Conservation (phyloP, 2,113 vertebrate species). For the Silurus asotus region DNA sequence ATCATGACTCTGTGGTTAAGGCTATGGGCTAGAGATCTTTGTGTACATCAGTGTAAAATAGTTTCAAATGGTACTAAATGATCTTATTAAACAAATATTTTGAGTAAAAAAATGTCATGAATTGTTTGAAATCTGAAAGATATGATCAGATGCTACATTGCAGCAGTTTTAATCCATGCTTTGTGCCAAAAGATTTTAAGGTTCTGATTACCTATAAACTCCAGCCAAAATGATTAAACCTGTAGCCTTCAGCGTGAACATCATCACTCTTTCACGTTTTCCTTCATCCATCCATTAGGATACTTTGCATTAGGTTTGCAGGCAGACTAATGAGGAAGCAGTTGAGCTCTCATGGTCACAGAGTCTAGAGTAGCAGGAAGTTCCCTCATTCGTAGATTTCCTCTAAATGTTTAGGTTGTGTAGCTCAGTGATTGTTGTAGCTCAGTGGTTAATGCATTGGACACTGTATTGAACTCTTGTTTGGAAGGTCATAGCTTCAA, state of each 20-base stretch:
- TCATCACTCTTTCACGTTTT: neutral
- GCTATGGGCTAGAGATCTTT: neutral
- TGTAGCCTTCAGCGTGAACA: neutral
- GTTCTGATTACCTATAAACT: neutral
- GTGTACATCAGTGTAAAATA: neutral
- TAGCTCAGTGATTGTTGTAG: too few relatives aligned
- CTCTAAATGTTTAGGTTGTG: neutral
- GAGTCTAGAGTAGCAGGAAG: neutral
- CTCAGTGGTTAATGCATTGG: neutral
- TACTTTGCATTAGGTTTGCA: neutral
- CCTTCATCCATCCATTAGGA: neutral
- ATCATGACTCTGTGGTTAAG: neutral
- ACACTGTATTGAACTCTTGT: too few relatives aligned
- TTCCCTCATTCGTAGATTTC: neutral
- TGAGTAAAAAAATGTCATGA: too few relatives aligned
- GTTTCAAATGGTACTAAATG: too few relatives aligned
- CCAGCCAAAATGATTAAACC: neutral
- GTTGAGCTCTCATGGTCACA: neutral
- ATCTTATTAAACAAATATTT: too few relatives aligned
- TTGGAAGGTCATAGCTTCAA: too few relatives aligned
- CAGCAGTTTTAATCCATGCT: neutral
- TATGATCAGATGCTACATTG: neutral
- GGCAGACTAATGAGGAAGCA: neutral
- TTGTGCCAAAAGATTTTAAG: neutral
- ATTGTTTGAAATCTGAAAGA: neutral